A percentile compares a stretch with the other conserved stretches of the same genome.
phyloP scores from a whole-genome alignment of 1,140 invertebrate genomes.

The Sinonovacula constricta region DNA sequence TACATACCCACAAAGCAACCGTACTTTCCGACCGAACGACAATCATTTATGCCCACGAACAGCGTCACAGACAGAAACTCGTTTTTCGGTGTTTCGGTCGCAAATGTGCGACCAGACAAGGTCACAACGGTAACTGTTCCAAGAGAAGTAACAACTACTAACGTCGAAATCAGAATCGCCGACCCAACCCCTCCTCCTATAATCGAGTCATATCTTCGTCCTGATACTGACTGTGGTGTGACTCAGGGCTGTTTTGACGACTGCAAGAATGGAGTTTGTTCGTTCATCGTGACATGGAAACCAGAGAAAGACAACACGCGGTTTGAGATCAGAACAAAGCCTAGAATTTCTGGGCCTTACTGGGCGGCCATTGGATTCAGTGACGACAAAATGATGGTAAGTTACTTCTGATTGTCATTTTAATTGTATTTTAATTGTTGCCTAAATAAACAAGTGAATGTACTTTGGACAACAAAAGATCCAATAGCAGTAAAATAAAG shows the following conservation, averaged over 20 bases:
- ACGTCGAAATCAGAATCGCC: too few species aligned
- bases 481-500: too few species aligned
- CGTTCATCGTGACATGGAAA: constrained; percentile 44
- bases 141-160: too few species aligned
- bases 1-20: not conserved
- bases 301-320: constrained; percentile 11
- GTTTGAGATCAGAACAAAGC: constrained; percentile 44
- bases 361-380: constrained; percentile 49
- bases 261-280: constrained; percentile 24
- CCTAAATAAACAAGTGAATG: not conserved
- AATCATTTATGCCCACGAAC: not conserved
- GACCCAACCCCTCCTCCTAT: too few species aligned
- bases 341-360: constrained; percentile 2
- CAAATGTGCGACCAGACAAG: too few species aligned
- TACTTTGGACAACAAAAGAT: not conserved
- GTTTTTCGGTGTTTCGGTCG: too few species aligned
- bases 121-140: too few species aligned
- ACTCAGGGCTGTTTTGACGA: constrained; percentile 50
- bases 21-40: too few species aligned
- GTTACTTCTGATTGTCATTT: not conserved
- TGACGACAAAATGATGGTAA: constrained; percentile 51
- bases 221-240: constrained; percentile 25
- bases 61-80: too few species aligned
- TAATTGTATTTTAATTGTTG: not conserved
- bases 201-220: not conserved